phyloP scores from a whole-genome alignment of 2,113 vertebrate genomes.

The Actenoides hombroni region DNA sequence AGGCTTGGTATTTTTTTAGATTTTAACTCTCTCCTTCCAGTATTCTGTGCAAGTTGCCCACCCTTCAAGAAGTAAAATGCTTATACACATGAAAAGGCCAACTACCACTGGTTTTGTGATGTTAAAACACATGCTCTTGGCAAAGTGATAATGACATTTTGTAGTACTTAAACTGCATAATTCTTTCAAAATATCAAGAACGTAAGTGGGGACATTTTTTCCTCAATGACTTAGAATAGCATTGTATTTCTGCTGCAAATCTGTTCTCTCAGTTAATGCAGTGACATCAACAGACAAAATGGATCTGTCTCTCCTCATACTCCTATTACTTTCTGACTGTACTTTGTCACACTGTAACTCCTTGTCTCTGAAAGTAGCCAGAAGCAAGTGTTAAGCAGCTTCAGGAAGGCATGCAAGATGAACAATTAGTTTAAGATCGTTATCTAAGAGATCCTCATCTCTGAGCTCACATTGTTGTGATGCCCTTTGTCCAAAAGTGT shows the following conservation, averaged over 20 bases:
- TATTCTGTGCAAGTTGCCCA: not conserved
- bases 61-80: not conserved
- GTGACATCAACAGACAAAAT: not conserved
- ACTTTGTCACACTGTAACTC: not conserved
- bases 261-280: not conserved
- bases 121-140: not conserved
- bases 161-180: not conserved
- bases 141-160: not conserved
- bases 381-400: not conserved
- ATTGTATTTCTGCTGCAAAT: not conserved
- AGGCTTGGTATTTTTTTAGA: not conserved
- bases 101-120: not conserved
- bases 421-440: not conserved
- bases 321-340: not conserved
- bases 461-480: not conserved
- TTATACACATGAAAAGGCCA: not conserved
- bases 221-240: not conserved
- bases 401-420: not conserved
- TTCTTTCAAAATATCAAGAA: not conserved
- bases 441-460: not conserved
- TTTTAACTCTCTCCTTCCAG: not conserved
- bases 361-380: not conserved
- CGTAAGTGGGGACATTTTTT: not conserved
- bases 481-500: not conserved
- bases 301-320: not conserved